Percentiles rank a stretch among this genome's conserved stretches.
Evolutionary conservation across 2,797 vertebrate genomes (phyloP).

Genomic region (Bucorvus abyssinicus): DNA sequence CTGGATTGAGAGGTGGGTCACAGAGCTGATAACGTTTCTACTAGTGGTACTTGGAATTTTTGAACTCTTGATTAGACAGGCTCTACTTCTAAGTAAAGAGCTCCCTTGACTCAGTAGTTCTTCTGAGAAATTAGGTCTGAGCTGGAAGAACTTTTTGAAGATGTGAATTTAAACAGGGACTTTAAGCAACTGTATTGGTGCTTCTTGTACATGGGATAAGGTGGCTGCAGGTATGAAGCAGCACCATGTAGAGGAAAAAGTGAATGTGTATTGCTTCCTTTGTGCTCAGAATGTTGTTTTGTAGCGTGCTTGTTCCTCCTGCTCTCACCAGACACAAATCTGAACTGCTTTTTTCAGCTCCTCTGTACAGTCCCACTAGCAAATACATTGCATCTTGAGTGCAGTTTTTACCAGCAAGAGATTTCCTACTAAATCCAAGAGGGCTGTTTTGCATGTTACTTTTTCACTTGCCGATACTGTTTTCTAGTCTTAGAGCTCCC

Average conservation of each 20-base stretch:
- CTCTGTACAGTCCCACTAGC: neutral
- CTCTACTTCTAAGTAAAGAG: neutral
- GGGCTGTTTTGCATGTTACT: fast-evolving
- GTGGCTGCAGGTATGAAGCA: neutral
- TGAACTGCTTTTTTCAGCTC: neutral
- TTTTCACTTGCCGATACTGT: neutral
- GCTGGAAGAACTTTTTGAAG: neutral
- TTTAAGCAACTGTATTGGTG: neutral
- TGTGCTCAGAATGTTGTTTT: neutral
- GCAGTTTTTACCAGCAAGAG: neutral
- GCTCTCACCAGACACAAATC: neutral
- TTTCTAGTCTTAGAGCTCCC: conserved; percentile 39
- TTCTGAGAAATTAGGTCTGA: neutral
- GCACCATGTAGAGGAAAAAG: neutral
- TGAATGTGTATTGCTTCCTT: neutral
- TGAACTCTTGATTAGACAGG: neutral
- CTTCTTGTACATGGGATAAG: neutral
- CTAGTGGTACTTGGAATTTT: neutral
- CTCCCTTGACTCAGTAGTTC: neutral
- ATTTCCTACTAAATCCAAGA: neutral
- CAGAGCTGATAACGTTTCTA: neutral
- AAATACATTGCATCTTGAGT: neutral
- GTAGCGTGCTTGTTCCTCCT: neutral
- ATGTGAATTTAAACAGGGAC: neutral
- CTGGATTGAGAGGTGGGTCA: neutral